Base-by-base conservation (phyloP, 2,797 vertebrate species). In the Sebastes minor region DNA sequence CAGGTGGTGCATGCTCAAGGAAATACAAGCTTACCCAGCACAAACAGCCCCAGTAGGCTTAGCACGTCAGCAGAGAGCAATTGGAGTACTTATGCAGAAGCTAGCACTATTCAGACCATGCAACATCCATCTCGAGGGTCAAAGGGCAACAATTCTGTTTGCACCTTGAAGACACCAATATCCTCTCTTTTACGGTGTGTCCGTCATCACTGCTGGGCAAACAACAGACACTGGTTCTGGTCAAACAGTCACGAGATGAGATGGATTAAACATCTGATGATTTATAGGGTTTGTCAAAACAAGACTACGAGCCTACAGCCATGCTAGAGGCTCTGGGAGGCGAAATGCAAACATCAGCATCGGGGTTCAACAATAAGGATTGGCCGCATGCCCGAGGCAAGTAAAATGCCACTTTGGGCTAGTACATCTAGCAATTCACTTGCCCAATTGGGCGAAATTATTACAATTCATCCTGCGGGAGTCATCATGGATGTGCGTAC, bases 11-110 rank as follows among this genome's bases (percentile, higher is more conserved):
- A 72, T 86, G 85, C 89, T 86, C 84, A 81, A 87, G 83, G 89
- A 91, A 94, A 91, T 89, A 89, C 87, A 91, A 92, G 89, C 88
- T 85, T 87, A 89, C 67, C 82, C 74, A 90, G 89, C 88, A 91
- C 89, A 94, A 93, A 93, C 82, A 81, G 82, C 72, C 83, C 82
- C 81, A 80, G 83, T 55, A 84, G 92, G 89, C 91, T 94, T 93
- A 94, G 78, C 92, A 90, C 91, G 87, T 93, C 82, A 88, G 72
- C 90, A 60, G 81, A 71, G 81, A 86, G 86, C 84, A 86, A 86
- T 84, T 81, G 91, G 80, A 88, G 85, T 71, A 81, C 91, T 91
- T 87, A 87, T 81, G 89, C 85, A 86, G 81, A 59, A 87, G 88
- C 83, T 90, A 78, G 86, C 79, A 86, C 87, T 91, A 92, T 92